Conservation (phyloP, 2,888 invertebrate species). For the Andrena chrysosceles region DNA sequence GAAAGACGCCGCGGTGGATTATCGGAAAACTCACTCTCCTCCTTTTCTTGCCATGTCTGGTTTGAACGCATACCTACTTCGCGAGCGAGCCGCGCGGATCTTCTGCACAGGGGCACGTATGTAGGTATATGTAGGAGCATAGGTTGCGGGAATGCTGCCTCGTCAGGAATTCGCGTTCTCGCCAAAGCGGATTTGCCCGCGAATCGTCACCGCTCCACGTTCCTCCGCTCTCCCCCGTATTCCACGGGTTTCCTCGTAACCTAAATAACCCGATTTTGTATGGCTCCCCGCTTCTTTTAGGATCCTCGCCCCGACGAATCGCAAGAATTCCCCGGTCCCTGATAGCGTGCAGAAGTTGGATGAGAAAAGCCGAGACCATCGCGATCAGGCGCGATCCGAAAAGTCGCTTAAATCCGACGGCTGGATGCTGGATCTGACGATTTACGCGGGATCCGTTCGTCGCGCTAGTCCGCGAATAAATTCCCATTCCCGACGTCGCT, state of each 20-base stretch:
- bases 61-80: too few species aligned
- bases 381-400: not conserved
- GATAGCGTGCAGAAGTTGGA: too few species aligned
- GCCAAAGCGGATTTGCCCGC: constrained; percentile 57
- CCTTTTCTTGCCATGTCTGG: too few species aligned
- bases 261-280: constrained; percentile 56
- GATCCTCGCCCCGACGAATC: not conserved
- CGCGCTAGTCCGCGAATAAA: constrained; percentile 13
- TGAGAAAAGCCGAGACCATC: too few species aligned
- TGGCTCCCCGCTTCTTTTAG: constrained; percentile 27
- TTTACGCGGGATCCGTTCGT: not conserved
- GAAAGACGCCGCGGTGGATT: constrained; percentile 30
- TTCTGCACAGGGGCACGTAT: too few species aligned
- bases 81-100: not conserved
- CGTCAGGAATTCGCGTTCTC: constrained; percentile 53
- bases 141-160: constrained; percentile 32
- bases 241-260: constrained; percentile 53
- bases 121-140: too few species aligned
- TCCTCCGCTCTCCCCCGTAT: not conserved
- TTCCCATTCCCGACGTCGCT: constrained; percentile 14
- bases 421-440: not conserved
- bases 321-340: too few species aligned
- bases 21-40: not conserved
- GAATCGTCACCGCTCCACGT: constrained; percentile 36
- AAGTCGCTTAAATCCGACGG: not conserved